Percentiles rank a stretch among this genome's conserved stretches.
Conservation (phyloP, 2,888 invertebrate species). For the Ochropleura leucogaster region DNA sequence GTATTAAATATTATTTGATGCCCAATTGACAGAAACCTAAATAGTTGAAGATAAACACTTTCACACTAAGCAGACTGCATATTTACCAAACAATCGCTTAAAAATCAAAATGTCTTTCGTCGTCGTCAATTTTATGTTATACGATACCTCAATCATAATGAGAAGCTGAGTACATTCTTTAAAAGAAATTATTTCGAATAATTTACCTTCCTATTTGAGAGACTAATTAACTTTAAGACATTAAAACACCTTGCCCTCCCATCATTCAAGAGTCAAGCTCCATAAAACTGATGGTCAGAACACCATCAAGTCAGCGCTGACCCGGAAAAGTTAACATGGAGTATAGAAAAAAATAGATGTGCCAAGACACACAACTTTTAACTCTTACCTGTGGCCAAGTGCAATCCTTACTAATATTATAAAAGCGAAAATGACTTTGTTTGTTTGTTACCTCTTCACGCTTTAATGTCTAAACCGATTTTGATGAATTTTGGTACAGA, state of each 20-base stretch:
- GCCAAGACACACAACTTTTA: background rate
- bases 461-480: no score
- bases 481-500: no score
- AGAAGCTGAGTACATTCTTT: background rate
- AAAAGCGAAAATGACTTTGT: no score
- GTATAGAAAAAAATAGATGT: constrained; percentile 6
- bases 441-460: no score
- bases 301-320: constrained; percentile 32
- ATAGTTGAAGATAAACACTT: background rate
- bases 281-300: constrained; percentile 44
- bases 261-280: constrained; percentile 5
- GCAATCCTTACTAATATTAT: no score
- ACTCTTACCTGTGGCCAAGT: no score
- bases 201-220: constrained; percentile 1
- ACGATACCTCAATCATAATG: background rate
- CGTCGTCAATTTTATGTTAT: background rate
- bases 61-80: background rate
- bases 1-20: no score
- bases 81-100: background rate
- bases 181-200: background rate
- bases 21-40: no score
- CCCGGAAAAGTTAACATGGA: constrained; percentile 44
- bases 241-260: constrained; percentile 16
- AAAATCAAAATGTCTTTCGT: background rate
- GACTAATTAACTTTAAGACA: constrained; percentile 26